Conservation (phyloP, 2,113 vertebrate genomes). For the Amphiprion percula region DNA sequence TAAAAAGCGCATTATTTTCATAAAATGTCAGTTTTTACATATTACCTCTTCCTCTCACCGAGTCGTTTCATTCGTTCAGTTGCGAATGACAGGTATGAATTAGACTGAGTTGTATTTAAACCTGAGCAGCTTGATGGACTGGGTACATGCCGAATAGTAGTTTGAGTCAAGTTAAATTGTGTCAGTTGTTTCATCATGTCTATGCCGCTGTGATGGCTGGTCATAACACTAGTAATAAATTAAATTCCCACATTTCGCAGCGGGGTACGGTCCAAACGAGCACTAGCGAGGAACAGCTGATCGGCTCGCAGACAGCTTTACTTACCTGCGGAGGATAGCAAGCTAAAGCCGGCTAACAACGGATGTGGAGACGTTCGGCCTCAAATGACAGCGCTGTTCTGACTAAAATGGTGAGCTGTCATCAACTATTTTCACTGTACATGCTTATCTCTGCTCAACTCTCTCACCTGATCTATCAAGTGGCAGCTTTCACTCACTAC, state of each 20-base stretch:
- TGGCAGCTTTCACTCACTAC: neutral
- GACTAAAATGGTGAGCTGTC: slow-evolving; percentile 17
- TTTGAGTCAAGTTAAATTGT: neutral
- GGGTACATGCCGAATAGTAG: neutral
- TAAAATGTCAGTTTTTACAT: neutral
- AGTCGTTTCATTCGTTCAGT: neutral
- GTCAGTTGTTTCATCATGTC: no score
- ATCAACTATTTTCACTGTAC: neutral
- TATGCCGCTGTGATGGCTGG: no score
- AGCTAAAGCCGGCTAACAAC: neutral
- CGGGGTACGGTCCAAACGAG: neutral
- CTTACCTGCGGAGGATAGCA: slow-evolving; percentile 44
- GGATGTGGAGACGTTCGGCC: neutral
- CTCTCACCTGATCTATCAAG: neutral
- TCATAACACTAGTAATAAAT: neutral
- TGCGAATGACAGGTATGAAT: neutral
- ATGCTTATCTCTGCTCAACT: neutral
- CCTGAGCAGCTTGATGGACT: neutral
- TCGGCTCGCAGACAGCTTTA: neutral
- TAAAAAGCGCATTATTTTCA: neutral
- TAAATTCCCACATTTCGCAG: neutral
- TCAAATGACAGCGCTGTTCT: neutral
- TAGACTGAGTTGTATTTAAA: neutral
- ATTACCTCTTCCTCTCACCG: no score
- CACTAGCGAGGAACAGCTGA: neutral